Evolutionary conservation across 2,113 vertebrate genomes (phyloP), one percentile per base, ranked within the genome.

Genomic region (Chrysemys picta): DNA sequence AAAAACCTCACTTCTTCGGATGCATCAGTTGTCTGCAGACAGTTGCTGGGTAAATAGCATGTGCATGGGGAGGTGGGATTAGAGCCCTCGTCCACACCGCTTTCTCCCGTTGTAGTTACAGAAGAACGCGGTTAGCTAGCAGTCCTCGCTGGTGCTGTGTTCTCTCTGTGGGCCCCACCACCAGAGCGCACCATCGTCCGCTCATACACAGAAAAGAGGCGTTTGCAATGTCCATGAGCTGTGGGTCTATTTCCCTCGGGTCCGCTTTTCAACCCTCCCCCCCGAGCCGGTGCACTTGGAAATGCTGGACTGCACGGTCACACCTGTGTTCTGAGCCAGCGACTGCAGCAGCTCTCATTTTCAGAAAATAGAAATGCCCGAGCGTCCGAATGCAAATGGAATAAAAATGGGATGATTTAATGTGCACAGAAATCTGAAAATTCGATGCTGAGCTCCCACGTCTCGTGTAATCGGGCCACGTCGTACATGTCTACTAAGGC

Each of bases 181-280:
- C 19, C 38, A 25, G 21, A 6, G 38, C 10, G 3, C 5, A 5
- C 38, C 38, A 8, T 17, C 1, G 22, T 24, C n/a, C 3, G 22
- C 72, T 76, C 6, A 22, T 10, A 25, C 72, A 24, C 19, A 38
- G 72, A 45, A 24, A 45, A 45, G 22, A 22, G 21, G 72, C 25
- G 72, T 22, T 38, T 13, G 72, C 72, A 13, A 13, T 27, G 38
- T 45, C 72, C 38, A 7, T 11, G 38, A 25, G 38, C 72, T 45
- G 38, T 24, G 38, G 72, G 72, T 22, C n/a, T 45, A 4, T 12
- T 25, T 45, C 38, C 10, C 38, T 25, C 5, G 6, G 4, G 35
- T 25, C 72, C 1, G 5, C 72, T 45, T 76, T 38, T 22, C 38
- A 5, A 38, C n/a, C 38, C 38, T 75, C n/a, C 8, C 17, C 69